Percentiles rank a stretch among this genome's conserved stretches.
phyloP scores from a whole-genome alignment of 2,113 vertebrate genomes.

The Urocitellus parryii region DNA sequence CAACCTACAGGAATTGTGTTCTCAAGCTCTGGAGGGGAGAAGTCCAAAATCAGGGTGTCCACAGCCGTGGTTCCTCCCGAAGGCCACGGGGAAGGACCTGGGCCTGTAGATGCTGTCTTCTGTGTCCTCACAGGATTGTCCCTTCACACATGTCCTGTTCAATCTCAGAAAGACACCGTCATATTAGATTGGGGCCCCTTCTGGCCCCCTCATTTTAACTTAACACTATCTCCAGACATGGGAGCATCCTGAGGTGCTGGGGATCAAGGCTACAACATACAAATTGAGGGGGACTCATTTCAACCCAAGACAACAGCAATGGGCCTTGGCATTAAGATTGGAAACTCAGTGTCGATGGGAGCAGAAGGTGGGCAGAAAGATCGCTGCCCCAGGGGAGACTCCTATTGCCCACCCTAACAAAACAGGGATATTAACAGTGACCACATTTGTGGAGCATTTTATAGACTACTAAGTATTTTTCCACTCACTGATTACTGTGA shows the following conservation, averaged over 20 bases:
- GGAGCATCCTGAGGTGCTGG: not conserved
- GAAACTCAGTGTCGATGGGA: not conserved
- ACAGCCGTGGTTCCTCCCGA: not conserved
- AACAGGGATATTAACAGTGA: rapidly evolving
- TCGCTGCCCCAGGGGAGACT: not conserved
- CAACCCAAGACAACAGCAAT: rapidly evolving
- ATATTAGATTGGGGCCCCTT: no score
- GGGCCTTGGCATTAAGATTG: not conserved
- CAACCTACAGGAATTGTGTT: not conserved
- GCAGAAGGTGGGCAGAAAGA: not conserved
- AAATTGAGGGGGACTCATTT: not conserved
- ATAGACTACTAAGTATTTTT: not conserved
- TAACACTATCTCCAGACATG: no score
- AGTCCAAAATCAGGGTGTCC: not conserved
- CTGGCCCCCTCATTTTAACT: not conserved
- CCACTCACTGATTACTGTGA: not conserved
- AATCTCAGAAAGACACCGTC: not conserved
- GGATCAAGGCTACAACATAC: not conserved
- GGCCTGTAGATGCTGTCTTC: no score
- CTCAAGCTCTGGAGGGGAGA: not conserved
- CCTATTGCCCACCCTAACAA: rapidly evolving
- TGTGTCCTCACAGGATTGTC: rapidly evolving
- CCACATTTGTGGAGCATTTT: rapidly evolving
- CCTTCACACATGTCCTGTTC: not conserved
- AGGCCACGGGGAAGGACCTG: rapidly evolving